phyloP scores from a whole-genome alignment of 2,113 vertebrate species.

The Tragulus kanchil region DNA sequence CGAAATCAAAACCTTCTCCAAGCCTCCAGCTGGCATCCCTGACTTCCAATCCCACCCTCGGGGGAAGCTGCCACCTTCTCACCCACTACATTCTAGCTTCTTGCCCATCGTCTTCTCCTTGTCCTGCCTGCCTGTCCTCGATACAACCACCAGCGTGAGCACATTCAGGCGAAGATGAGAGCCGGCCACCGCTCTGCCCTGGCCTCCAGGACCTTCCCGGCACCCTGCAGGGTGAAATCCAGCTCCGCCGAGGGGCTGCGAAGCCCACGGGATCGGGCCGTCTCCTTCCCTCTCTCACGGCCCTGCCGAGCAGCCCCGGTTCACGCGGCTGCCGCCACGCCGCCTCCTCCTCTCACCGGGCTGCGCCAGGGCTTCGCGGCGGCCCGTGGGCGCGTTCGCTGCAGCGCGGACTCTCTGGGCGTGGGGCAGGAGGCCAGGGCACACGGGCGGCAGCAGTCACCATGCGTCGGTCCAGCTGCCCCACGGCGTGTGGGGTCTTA shows the following conservation, averaged over 20 bases:
- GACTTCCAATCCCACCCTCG: not conserved
- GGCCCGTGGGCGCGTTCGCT: not conserved
- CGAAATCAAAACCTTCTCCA: not conserved
- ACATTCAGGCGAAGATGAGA: not conserved
- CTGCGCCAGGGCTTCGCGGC: rapidly evolving
- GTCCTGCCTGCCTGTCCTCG: not conserved
- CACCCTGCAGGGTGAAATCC: not conserved
- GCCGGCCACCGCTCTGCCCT: not conserved
- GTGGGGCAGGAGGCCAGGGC: not conserved
- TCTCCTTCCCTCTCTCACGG: not conserved
- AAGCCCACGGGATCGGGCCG: not conserved
- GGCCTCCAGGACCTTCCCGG: not conserved
- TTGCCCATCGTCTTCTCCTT: not conserved
- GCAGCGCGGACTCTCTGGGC: not conserved
- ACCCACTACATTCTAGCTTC: not conserved
- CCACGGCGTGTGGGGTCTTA: not conserved
- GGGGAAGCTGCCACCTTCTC: too few species aligned
- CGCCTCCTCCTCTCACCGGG: not conserved
- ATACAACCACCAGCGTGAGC: not conserved
- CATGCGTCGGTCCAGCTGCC: not conserved
- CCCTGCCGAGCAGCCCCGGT: not conserved
- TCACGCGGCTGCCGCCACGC: not conserved
- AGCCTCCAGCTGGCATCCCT: not conserved
- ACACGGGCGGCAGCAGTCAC: not conserved
- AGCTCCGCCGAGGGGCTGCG: not conserved